These are phyloP conservation scores for Microtus richardsoni DNA, from an alignment of 2,113 vertebrate species.

Conservation along the genomic window DNA sequence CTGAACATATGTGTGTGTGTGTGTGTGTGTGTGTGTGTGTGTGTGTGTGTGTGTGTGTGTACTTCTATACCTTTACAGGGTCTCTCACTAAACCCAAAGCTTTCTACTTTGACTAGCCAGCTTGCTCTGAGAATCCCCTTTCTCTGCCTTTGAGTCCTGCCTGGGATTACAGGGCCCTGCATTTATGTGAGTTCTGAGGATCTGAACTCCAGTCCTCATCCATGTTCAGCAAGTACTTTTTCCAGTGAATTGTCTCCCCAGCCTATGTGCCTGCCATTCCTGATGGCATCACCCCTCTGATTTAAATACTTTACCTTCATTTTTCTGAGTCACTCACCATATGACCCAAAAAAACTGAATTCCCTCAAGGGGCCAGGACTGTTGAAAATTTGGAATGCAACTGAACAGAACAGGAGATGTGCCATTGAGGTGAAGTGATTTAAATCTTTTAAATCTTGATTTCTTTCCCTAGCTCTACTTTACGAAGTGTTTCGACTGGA, in stretches of 20 bases:
- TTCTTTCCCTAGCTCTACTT: conserved; percentile 91
- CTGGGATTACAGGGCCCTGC: neutral
- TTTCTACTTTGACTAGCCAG: neutral
- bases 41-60: too few species aligned
- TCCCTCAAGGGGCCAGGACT: neutral
- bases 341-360: neutral
- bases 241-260: too few species aligned
- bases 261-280: neutral
- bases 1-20: neutral
- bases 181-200: neutral
- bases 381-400: conserved; percentile 68
- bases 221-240: too few species aligned
- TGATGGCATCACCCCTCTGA: neutral
- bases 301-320: neutral
- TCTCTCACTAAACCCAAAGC: neutral
- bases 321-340: neutral
- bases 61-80: neutral
- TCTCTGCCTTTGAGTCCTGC: neutral
- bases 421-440: conserved; percentile 42
- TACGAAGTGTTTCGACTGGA: conserved; percentile 94
- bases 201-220: neutral
- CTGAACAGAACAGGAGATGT: conserved; percentile 58
- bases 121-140: neutral
- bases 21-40: too few species aligned
- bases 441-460: conserved; percentile 59